Percentiles rank a stretch among this genome's conserved stretches.
Conservation (phyloP, 2,113 vertebrate species). For the Tachycineta bicolor region DNA sequence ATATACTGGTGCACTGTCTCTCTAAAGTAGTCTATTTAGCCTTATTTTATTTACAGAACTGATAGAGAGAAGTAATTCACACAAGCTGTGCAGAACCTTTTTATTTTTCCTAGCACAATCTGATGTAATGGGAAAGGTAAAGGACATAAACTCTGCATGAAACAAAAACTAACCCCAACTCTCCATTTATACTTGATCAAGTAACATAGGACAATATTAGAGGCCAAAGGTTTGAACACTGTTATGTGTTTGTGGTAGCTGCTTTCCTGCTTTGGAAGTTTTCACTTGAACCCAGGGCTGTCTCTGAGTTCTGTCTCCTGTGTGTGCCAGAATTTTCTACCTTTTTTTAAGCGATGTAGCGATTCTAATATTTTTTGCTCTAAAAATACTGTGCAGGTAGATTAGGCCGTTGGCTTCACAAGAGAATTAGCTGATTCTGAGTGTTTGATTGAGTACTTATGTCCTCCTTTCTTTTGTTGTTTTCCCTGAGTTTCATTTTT, state of each 20-base stretch:
- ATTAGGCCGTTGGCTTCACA: background rate
- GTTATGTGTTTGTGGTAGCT: background rate
- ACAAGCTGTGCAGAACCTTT: background rate
- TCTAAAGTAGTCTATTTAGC: background rate
- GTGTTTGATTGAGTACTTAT: background rate
- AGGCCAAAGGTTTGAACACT: background rate
- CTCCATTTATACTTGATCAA: background rate
- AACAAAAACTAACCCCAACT: background rate
- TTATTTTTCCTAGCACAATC: background rate
- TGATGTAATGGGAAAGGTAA: background rate
- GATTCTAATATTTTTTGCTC: background rate
- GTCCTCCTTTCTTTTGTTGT: background rate
- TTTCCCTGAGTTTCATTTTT: background rate
- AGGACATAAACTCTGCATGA: background rate
- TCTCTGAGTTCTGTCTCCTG: background rate
- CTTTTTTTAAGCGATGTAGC: background rate
- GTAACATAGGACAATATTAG: background rate
- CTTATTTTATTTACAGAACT: background rate
- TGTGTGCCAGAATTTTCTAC: background rate
- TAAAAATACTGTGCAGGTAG: background rate
- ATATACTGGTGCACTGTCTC: background rate
- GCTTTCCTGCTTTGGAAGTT: background rate
- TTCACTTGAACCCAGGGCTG: background rate
- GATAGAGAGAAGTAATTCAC: background rate
- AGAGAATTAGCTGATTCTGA: background rate